These are phyloP conservation scores for Platysteira castanea DNA, from an alignment of 2,113 vertebrate genomes.

Conservation along the genomic window DNA sequence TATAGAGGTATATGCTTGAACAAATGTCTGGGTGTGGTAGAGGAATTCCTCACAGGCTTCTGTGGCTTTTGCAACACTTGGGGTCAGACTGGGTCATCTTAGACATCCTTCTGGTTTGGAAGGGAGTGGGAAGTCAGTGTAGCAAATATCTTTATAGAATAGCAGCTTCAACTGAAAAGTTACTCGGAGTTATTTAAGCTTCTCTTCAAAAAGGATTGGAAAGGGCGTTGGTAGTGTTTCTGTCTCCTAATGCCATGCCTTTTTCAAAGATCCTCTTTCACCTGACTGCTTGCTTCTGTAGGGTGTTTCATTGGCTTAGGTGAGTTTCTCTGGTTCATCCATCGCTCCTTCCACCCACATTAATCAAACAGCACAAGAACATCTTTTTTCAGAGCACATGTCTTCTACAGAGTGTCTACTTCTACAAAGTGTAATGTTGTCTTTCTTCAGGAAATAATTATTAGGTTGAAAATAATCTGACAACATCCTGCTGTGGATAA, in stretches of 20 bases:
- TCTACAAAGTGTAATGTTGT: not conserved
- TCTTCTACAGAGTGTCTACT: not conserved
- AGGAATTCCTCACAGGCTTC: not conserved
- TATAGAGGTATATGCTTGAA: not conserved
- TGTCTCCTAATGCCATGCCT: not conserved
- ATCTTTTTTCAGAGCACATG: not conserved
- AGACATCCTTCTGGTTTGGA: not conserved
- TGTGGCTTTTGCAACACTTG: not conserved
- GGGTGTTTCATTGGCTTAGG: not conserved
- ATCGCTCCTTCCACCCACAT: fast-evolving
- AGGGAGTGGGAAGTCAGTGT: not conserved
- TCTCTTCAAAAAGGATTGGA: not conserved
- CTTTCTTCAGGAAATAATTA: constrained; percentile 5
- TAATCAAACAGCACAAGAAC: not conserved
- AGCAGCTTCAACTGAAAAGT: not conserved
- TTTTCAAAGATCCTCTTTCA: not conserved
- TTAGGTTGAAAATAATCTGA: constrained; percentile 35
- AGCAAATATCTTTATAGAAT: not conserved
- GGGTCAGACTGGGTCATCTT: not conserved
- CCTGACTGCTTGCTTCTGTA: not conserved
- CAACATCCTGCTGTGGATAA: constrained; percentile 11
- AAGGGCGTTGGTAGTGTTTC: not conserved
- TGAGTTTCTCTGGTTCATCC: not conserved
- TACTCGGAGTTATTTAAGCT: not conserved
- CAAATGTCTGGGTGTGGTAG: not conserved